These are phyloP conservation scores for Halictus ligatus DNA, from an alignment of 2,888 invertebrate species.

Conservation along the genomic window DNA sequence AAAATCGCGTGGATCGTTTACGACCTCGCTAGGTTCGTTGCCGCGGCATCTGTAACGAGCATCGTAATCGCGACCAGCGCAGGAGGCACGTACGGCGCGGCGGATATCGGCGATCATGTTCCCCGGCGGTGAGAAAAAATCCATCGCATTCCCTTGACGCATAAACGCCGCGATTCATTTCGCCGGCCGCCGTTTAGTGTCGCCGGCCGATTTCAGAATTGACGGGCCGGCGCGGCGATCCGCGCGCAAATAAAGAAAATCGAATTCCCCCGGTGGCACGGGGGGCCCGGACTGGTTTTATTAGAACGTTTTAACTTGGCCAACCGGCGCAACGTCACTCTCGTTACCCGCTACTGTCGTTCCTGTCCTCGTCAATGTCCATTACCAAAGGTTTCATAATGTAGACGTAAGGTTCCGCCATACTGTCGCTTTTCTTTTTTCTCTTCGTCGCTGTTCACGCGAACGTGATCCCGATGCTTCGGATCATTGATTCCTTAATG, in stretches of 20 bases:
- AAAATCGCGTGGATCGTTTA: conserved; percentile 38
- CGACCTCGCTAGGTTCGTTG: conserved; percentile 20
- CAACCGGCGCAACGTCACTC: conserved; percentile 33
- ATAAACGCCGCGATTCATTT: conserved; percentile 63
- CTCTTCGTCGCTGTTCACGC: neutral
- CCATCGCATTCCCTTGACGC: conserved; percentile 54
- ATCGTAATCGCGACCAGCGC: neutral
- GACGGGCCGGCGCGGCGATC: conserved; percentile 7
- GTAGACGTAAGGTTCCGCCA: neutral
- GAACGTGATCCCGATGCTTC: neutral
- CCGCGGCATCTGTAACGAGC: conserved; percentile 17
- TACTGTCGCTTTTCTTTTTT: neutral
- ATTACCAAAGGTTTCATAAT: neutral
- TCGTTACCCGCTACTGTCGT: conserved; percentile 48
- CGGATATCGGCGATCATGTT: conserved; percentile 8
- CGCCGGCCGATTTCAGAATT: conserved; percentile 31
- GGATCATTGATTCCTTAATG: neutral
- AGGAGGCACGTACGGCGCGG: neutral
- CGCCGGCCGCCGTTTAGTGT: conserved; percentile 41
- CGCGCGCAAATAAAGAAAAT: conserved; percentile 14
- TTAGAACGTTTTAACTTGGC: conserved; percentile 46
- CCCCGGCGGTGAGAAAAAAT: conserved; percentile 23
- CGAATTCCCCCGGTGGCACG: neutral
- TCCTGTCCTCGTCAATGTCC: conserved; percentile 5
- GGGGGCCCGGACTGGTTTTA: conserved; percentile 38